A percentile compares a stretch with the other conserved stretches of the same genome.
These are phyloP conservation scores for Sandelia bainsii DNA, from an alignment of 2,797 vertebrate species.

Conservation along the genomic window DNA sequence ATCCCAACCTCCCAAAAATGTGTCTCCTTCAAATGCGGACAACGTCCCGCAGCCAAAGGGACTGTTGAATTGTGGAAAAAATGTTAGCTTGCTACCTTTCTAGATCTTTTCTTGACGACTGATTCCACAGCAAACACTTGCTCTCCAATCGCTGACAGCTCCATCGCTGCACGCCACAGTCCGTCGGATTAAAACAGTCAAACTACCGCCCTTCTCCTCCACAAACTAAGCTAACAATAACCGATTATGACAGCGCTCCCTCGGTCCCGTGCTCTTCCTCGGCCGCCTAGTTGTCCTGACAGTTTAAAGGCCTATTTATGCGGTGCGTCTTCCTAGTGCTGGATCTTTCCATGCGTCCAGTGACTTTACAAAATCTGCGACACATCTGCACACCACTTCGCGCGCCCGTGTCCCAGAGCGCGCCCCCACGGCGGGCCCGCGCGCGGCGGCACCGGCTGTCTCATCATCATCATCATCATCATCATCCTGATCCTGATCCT, in stretches of 20 bases:
- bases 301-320: constrained; percentile 51
- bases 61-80: not conserved
- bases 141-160: constrained; percentile 98
- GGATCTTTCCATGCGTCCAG: constrained; percentile 65
- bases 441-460: constrained; percentile 59
- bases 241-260: constrained; percentile 22
- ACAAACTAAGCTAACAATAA: constrained; percentile 48
- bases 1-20: not conserved
- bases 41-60: not conserved
- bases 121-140: constrained; percentile 98
- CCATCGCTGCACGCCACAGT: constrained; percentile 83
- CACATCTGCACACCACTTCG: constrained; percentile 86
- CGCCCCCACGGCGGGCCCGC: constrained; percentile 57
- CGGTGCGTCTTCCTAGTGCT: constrained; percentile 58
- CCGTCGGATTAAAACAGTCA: constrained; percentile 37
- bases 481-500: too few species aligned
- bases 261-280: constrained; percentile 3
- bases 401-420: constrained; percentile 69
- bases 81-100: constrained; percentile 86
- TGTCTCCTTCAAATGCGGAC: not conserved
- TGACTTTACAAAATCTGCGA: constrained; percentile 90
- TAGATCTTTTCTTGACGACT: constrained; percentile 93
- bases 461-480: constrained; percentile 22
- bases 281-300: constrained; percentile 28
- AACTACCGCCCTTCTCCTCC: constrained; percentile 43